Evolutionary conservation across 2,888 invertebrate species (phyloP), one percentile per base, ranked within the genome.

Genomic region (Agrochola macilenta): DNA sequence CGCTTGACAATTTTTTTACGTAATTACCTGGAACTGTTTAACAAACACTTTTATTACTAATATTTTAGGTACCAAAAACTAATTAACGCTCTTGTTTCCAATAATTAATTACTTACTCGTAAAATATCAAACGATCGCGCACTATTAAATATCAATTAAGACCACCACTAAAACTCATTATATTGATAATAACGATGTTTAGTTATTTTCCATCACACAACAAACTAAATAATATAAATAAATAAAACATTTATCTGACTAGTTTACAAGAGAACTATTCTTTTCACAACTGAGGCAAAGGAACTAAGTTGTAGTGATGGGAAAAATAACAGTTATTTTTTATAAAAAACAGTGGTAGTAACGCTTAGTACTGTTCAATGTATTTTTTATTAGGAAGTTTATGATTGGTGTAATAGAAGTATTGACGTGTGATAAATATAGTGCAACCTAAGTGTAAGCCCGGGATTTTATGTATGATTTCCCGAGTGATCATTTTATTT

Each of bases 161-260:
- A 76, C 46, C 76, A 78, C 79, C 86, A 84, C 83, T 89, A 83
- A 82, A 88, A 89, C 88, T 85, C 88, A 80, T 90, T 90, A 91
- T 88, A 81, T 69, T 69, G 39, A 74, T 73, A 81, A 89, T 90
- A 91, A 90, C 78, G 86, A 86, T 14, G 80, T 78, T 68, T 85
- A 87, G 92, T 90, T 86, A 88, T 92, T 92, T 93, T 92, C 92
- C 91, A 84, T 83, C 76, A 78, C 54, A 54, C 30, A 68, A 69
- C 52, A 76, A 83, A 83, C 84, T 77, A 61, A 69, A 73, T 73
- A 57, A 17, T 23, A 57, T 68, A 78, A 85, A 85, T 83, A 81
- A 84, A 82, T 61, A 69, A 30, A 63, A 71, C 68, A 77, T 79
- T 82, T 82, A 79, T 79, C 79, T 83, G 63, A 84, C 83, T 86